Conservation (phyloP, 2,888 invertebrate genomes). For the Ligdia adustata region DNA sequence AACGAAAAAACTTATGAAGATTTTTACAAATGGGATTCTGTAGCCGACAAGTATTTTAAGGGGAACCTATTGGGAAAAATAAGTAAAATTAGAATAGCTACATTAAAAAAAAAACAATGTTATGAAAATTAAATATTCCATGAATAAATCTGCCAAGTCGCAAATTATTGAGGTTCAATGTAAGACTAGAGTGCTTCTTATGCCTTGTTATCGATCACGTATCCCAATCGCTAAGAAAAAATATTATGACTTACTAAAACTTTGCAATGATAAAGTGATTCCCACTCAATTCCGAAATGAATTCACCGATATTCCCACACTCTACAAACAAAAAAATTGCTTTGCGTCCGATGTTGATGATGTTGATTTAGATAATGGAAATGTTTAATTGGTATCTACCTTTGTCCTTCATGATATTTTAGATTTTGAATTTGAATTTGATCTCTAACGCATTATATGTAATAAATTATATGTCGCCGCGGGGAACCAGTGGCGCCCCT, state of each 20-base stretch:
- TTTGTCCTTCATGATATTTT: not conserved
- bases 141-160: not conserved
- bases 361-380: not conserved
- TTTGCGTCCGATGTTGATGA: not conserved
- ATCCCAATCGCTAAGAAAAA: not conserved
- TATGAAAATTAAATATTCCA: not conserved
- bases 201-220: not conserved
- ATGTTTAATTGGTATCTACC: not conserved
- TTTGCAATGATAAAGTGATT: not conserved
- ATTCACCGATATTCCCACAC: not conserved
- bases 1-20: slow-evolving; percentile 12
- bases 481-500: no score
- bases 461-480: not conserved
- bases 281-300: not conserved
- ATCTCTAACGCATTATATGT: not conserved
- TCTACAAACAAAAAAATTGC: not conserved
- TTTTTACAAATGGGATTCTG: slow-evolving; percentile 21
- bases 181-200: not conserved
- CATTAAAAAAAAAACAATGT: not conserved
- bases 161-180: not conserved
- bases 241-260: not conserved
- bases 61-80: not conserved
- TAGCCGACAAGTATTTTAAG: slow-evolving; percentile 1
- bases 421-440: not conserved
- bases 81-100: no score